phyloP scores from a whole-genome alignment of 2,888 invertebrate species.

The Eupithecia vulgata region DNA sequence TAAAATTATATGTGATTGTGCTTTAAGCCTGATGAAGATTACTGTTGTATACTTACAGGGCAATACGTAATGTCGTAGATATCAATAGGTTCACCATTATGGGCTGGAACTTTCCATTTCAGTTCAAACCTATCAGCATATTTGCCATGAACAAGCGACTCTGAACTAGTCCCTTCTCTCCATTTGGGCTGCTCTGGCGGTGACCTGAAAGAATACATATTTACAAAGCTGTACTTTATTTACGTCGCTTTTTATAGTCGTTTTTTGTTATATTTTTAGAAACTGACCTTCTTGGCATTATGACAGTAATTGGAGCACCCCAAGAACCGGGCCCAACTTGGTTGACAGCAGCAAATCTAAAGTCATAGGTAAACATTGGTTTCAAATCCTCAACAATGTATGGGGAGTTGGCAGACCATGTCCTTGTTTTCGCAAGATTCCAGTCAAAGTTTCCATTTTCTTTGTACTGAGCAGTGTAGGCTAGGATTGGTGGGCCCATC shows the following conservation, averaged over 20 bases:
- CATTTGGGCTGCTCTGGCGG: slow-evolving; percentile 87
- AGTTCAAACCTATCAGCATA: slow-evolving; percentile 92
- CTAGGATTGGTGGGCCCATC: slow-evolving; percentile 89
- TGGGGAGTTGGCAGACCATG: slow-evolving; percentile 91
- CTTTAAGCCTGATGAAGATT: neutral
- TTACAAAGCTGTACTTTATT: neutral
- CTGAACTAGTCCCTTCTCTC: slow-evolving; percentile 73
- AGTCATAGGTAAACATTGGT: slow-evolving; percentile 91
- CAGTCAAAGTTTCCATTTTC: slow-evolving; percentile 87
- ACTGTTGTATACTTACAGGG: slow-evolving; percentile 83
- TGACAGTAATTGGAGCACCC: slow-evolving; percentile 86
- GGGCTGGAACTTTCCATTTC: slow-evolving; percentile 92
- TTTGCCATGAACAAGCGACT: slow-evolving; percentile 75
- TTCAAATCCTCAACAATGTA: slow-evolving; percentile 91
- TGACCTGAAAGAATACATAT: slow-evolving; percentile 72
- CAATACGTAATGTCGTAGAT: slow-evolving; percentile 92
- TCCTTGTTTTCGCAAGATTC: slow-evolving; percentile 87
- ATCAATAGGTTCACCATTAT: slow-evolving; percentile 95
- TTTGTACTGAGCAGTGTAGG: slow-evolving; percentile 90
- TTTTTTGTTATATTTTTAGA: neutral
- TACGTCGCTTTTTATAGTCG: neutral
- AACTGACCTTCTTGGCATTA: slow-evolving; percentile 87
- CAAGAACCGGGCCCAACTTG: slow-evolving; percentile 92
- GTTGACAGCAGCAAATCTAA: slow-evolving; percentile 93
- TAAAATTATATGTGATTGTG: neutral